A percentile compares a stretch with the other conserved stretches of the same genome.
Conservation (phyloP, 2,113 vertebrate genomes). For the Podarcis muralis region DNA sequence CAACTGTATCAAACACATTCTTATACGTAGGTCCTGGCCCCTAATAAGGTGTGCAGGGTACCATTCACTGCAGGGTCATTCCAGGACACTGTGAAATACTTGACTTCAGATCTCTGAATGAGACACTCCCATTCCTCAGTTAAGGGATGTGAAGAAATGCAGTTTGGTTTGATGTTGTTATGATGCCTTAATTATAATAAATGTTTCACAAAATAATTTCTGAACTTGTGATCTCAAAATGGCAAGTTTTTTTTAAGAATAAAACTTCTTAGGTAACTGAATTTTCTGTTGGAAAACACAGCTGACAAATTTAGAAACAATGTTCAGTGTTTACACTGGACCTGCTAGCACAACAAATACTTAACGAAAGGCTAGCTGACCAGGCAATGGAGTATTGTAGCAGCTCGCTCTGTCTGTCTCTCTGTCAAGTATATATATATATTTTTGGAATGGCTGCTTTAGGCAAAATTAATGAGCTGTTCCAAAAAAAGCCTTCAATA, state of each 20-base stretch:
- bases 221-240: not conserved
- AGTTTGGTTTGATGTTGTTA: not conserved
- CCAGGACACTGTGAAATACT: not conserved
- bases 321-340: not conserved
- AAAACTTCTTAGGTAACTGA: not conserved
- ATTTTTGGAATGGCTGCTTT: not conserved
- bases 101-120: not conserved
- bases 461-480: not conserved
- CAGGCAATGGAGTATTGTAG: accelerated
- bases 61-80: not conserved
- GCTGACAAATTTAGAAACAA: not conserved
- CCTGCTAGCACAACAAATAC: not conserved
- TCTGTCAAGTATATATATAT: accelerated
- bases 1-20: not conserved
- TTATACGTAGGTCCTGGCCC: not conserved
- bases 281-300: not conserved
- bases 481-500: not conserved
- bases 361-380: not conserved
- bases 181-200: not conserved
- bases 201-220: not conserved
- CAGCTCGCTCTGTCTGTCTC: accelerated
- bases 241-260: not conserved
- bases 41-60: too few species aligned
- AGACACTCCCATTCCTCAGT: not conserved
- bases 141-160: not conserved